Percentiles rank a stretch among this genome's conserved stretches.
These are phyloP conservation scores for Rhodinocichla rosea DNA, from an alignment of 2,113 vertebrate genomes.

Conservation along the genomic window DNA sequence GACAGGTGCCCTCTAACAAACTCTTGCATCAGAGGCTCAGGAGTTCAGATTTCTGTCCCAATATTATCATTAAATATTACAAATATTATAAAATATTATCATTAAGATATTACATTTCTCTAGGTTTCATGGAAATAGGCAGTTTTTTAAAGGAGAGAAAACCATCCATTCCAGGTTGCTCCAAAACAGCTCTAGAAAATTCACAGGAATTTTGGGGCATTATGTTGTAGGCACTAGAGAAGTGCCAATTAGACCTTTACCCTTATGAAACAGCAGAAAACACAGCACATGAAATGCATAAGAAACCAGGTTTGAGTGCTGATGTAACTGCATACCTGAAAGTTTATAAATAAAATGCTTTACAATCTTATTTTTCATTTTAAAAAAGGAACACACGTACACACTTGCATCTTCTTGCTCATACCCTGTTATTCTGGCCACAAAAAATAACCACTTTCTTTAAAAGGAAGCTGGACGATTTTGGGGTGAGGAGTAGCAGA, in stretches of 20 bases:
- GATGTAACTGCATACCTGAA: neutral
- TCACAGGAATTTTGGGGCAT: neutral
- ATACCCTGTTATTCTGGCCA: neutral
- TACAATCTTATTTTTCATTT: neutral
- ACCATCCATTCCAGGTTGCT: neutral
- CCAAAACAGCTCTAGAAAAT: neutral
- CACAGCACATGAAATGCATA: accelerated
- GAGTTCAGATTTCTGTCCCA: neutral
- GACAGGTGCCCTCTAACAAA: neutral
- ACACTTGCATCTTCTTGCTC: neutral
- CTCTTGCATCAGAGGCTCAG: neutral
- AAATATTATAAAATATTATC: neutral
- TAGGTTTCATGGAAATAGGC: neutral
- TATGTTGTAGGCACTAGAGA: neutral
- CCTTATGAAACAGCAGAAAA: neutral
- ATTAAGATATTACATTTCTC: neutral
- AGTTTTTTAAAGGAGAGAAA: neutral
- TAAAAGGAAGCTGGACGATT: constrained; percentile 11
- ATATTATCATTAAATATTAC: accelerated
- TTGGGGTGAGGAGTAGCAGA: constrained; percentile 39
- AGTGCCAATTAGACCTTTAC: neutral
- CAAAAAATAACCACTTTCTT: constrained; percentile 31
- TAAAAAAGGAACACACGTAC: neutral
- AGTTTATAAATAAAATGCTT: neutral
- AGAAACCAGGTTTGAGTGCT: neutral